A percentile compares a stretch with the other conserved stretches of the same genome.
Evolutionary conservation across 2,797 vertebrate genomes (phyloP).

Genomic region (Fundulus diaphanus): DNA sequence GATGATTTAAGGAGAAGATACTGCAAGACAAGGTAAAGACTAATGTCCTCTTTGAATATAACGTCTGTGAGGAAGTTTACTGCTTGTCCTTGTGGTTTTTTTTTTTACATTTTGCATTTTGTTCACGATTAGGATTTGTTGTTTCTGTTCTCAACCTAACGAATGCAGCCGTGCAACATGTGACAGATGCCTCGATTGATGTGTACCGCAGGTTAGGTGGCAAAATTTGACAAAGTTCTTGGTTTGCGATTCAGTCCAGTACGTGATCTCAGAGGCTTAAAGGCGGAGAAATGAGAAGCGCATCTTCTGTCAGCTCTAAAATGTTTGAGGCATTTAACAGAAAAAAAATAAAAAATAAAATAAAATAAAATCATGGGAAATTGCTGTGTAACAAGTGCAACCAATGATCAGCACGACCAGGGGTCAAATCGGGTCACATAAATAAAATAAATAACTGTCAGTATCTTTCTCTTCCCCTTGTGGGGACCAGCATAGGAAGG

Average conservation of each 20-base stretch:
- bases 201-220: neutral
- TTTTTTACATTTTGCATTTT: slow-evolving; percentile 7
- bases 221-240: neutral
- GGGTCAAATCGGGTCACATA: neutral
- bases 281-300: neutral
- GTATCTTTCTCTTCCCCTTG: slow-evolving; percentile 4
- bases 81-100: neutral
- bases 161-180: neutral
- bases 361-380: no score
- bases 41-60: neutral
- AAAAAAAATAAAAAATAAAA: no score
- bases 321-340: neutral
- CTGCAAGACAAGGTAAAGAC: slow-evolving; percentile 50
- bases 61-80: neutral
- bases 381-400: neutral
- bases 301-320: neutral
- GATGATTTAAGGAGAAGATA: slow-evolving; percentile 5
- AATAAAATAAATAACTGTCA: neutral
- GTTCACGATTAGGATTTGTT: neutral
- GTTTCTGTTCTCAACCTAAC: neutral
- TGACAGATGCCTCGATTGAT: no score
- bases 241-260: neutral
- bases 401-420: neutral
- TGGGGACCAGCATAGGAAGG: slow-evolving; percentile 47
- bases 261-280: neutral